Evolutionary conservation across 2,113 vertebrate species (phyloP).

Genomic region (Procavia capensis): DNA sequence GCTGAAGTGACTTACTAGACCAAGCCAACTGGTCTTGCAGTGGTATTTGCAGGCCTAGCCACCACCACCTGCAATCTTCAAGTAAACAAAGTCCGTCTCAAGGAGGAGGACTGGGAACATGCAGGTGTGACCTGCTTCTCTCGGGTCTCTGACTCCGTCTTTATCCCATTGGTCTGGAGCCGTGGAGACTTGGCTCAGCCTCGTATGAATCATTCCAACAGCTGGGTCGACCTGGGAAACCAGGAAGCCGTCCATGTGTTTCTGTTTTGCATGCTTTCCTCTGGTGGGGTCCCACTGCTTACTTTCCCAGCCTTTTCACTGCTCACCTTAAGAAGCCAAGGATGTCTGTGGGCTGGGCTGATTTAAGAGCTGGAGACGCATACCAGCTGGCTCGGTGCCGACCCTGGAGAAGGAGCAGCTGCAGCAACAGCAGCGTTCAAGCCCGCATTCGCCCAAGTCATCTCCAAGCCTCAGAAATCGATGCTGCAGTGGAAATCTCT

Average conservation of each 20-base stretch:
- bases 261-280: constrained; percentile 39
- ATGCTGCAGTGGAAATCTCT: constrained; percentile 22
- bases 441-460: fast-evolving
- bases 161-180: neutral
- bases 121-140: constrained; percentile 74
- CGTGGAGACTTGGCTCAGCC: constrained; percentile 56
- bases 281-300: neutral
- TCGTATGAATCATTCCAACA: constrained; percentile 12
- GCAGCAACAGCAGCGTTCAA: neutral
- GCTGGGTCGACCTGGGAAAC: neutral
- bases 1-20: constrained; percentile 61
- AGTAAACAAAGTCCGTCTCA: constrained; percentile 68
- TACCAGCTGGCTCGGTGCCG: neutral
- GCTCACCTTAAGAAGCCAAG: neutral
- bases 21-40: constrained; percentile 59
- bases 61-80: constrained; percentile 80
- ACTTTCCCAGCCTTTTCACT: neutral
- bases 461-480: neutral
- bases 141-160: constrained; percentile 1
- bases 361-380: neutral
- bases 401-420: constrained; percentile 14
- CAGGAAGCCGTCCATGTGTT: neutral
- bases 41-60: constrained; percentile 78
- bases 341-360: constrained; percentile 1
- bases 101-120: constrained; percentile 64